Percentiles rank a stretch among this genome's conserved stretches.
Evolutionary conservation across 2,797 vertebrate species (phyloP).

Genomic region (Notolepis coatsorum): DNA sequence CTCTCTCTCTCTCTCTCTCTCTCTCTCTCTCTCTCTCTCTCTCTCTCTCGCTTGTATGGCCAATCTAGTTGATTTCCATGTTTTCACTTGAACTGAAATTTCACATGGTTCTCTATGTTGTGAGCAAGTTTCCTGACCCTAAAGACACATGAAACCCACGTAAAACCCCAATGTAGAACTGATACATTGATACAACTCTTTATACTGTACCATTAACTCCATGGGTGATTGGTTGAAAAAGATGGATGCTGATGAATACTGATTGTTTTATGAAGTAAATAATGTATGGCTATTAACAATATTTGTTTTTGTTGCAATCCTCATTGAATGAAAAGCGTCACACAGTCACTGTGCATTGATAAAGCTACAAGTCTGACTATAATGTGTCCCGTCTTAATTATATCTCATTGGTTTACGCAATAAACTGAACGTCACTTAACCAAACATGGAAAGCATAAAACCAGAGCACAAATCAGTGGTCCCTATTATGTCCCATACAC

Average conservation of each 20-base stretch:
- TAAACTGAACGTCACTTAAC: slow-evolving; percentile 58
- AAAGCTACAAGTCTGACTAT: slow-evolving; percentile 63
- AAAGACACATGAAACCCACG: too few species aligned
- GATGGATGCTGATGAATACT: slow-evolving; percentile 13
- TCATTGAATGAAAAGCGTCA: background rate
- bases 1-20: too few species aligned
- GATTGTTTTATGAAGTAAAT: slow-evolving; percentile 24
- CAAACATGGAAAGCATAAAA: slow-evolving; percentile 44
- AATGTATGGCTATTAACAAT: too few species aligned
- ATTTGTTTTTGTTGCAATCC: background rate
- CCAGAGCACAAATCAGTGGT: slow-evolving; percentile 50
- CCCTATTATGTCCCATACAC: slow-evolving; percentile 50
- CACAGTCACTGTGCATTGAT: slow-evolving; percentile 28
- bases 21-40: too few species aligned
- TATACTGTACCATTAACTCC: background rate
- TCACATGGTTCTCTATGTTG: too few species aligned
- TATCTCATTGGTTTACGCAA: slow-evolving; percentile 58
- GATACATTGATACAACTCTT: too few species aligned
- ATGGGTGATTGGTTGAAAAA: background rate
- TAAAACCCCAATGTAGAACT: too few species aligned
- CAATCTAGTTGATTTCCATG: too few species aligned
- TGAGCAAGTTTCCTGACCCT: too few species aligned
- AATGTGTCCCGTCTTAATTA: slow-evolving; percentile 30
- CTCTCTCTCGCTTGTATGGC: too few species aligned
- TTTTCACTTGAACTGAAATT: too few species aligned